These are phyloP conservation scores for Patella vulgata DNA, from an alignment of 1,140 invertebrate genomes.

Conservation along the genomic window DNA sequence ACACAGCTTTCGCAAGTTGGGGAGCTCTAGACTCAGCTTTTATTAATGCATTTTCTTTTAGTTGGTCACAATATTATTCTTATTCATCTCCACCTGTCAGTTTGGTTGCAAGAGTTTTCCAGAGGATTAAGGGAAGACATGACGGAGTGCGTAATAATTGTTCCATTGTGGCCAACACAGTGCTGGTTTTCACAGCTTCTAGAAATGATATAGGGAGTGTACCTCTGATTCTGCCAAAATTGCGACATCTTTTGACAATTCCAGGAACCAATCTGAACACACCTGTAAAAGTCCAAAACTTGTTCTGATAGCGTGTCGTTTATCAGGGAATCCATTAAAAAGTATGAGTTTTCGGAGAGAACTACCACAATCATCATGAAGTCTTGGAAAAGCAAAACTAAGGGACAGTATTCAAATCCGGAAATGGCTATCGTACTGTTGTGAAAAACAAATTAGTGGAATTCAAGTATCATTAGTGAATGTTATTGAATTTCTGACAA, in stretches of 20 bases:
- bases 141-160: conserved; percentile 20
- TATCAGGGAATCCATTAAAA: conserved; percentile 16
- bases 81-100: conserved; percentile 34
- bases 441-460: conserved; percentile 29
- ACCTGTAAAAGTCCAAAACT: conserved; percentile 15
- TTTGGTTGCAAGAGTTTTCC: conserved; percentile 6
- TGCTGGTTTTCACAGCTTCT: conserved; percentile 20
- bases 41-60: conserved; percentile 33
- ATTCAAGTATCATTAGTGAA: conserved; percentile 14
- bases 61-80: conserved; percentile 15
- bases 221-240: conserved; percentile 25
- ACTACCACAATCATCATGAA: conserved; percentile 9
- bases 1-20: conserved; percentile 24
- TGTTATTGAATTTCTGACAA: conserved; percentile 27
- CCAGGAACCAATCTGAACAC: too few species aligned
- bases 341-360: conserved; percentile 19
- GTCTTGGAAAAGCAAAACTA: conserved; percentile 22
- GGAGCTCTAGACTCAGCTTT: conserved; percentile 18
- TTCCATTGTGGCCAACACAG: conserved; percentile 34
- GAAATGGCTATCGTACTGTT: conserved; percentile 28
- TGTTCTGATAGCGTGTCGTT: conserved; percentile 8
- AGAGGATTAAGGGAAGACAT: conserved; percentile 22
- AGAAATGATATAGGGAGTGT: conserved; percentile 10
- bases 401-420: conserved; percentile 27
- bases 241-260: too few species aligned